Evolutionary conservation across 2,888 invertebrate species (phyloP), one percentile per base, ranked within the genome.

Genomic region (Diachrysia chrysitis): DNA sequence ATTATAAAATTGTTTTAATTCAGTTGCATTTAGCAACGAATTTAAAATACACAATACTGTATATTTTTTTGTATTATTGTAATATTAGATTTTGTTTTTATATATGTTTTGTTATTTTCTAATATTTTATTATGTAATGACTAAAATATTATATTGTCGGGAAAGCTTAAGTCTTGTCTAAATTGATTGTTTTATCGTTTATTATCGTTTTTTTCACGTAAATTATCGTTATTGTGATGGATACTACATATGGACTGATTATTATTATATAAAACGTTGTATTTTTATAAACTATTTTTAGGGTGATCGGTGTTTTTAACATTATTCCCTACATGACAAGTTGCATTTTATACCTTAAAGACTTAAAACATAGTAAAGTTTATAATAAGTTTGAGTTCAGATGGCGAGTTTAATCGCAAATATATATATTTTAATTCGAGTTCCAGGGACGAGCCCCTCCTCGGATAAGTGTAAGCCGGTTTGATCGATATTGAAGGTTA

Each of bases 281-380:
- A 68, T 63, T 70, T 76, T 63, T 35, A 66, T 63, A 23, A 66
- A 35, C 0, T 51, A 48, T 79, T 67, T 72, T 66, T 42, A 59
- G 21, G 75, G 71, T 74, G 48, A 56, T 12, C 46, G 75, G 65
- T 74, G 21, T 67, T 58, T 37, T 67, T 35, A 51, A 48, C 9
- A 16, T 37, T 42, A 42, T 35, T 68, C 58, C n/a, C 67, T 29
- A 61, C 59, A 71, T 74, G 71, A 73, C 66, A 74, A 59, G 23
- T 60, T 69, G 61, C 55, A 78, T 74, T 73, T 73, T 59, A 58
- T 59, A 58, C 53, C 32, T 51, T 37, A 51, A 66, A 77, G 37
- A 63, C 51, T 67, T 71, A 16, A 21, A 76, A 73, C 46, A 74
- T 68, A 29, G 78, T 61, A 56, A 73, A 78, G 4, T 35, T 56